phyloP scores from a whole-genome alignment of 2,888 invertebrate genomes.

The Elgonia sp. region DNA sequence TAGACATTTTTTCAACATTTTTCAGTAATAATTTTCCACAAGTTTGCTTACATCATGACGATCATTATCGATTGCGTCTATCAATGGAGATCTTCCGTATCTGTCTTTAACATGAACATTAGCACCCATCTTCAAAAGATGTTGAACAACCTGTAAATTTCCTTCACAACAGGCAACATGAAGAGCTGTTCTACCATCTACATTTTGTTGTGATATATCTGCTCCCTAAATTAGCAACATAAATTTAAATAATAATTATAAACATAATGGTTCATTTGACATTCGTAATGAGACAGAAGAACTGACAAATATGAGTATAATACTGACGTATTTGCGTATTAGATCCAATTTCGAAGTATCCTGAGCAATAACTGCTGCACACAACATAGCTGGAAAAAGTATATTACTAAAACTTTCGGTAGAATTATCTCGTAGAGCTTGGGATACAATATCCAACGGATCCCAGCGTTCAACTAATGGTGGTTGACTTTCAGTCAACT shows the following conservation, averaged over 20 bases:
- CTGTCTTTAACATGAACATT: conserved; percentile 93
- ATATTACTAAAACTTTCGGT: conserved; percentile 88
- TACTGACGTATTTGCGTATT: conserved; percentile 85
- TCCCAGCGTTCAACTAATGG: conserved; percentile 87
- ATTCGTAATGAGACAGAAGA: no score
- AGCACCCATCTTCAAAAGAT: conserved; percentile 93
- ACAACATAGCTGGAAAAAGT: conserved; percentile 91
- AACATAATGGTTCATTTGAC: no score
- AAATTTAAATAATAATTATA: no score
- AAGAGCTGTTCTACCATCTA: conserved; percentile 93
- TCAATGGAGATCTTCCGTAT: conserved; percentile 91
- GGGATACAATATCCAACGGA: conserved; percentile 89
- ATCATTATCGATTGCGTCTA: conserved; percentile 91
- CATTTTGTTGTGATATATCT: conserved; percentile 91
- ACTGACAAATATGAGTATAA: not conserved
- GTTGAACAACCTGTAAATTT: conserved; percentile 90
- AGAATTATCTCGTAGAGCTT: conserved; percentile 88
- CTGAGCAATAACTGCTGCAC: conserved; percentile 89
- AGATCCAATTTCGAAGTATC: conserved; percentile 88
- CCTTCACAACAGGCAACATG: conserved; percentile 94
- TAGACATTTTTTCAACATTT: conserved; percentile 28
- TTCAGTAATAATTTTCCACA: no score
- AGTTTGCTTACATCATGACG: conserved; percentile 87
- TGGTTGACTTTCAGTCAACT: conserved; percentile 89
- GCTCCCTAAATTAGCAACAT: conserved; percentile 88